These are phyloP conservation scores for Amazona ochrocephala DNA, from an alignment of 2,797 vertebrate species.

Conservation along the genomic window DNA sequence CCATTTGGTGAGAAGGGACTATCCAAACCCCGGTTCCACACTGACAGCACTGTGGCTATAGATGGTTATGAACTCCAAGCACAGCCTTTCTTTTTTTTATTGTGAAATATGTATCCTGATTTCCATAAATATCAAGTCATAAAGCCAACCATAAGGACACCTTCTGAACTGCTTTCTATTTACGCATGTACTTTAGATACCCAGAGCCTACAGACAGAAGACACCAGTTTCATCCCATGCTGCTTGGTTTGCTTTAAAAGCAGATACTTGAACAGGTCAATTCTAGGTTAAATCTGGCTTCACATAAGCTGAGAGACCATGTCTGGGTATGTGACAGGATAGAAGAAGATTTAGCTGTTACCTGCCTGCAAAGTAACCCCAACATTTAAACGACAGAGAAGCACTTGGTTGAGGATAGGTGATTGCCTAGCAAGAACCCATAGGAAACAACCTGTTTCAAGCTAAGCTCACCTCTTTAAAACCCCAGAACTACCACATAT, in stretches of 20 bases:
- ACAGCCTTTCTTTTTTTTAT: neutral
- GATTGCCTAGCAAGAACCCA: neutral
- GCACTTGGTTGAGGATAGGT: neutral
- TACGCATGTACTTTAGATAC: neutral
- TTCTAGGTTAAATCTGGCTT: constrained; percentile 43
- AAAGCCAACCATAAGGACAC: neutral
- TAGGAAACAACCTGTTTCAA: neutral
- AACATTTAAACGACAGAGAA: neutral
- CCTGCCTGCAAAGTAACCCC: neutral
- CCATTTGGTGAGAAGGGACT: neutral
- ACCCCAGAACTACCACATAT: neutral
- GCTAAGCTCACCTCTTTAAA: neutral
- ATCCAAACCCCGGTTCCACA: neutral
- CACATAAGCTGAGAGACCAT: neutral
- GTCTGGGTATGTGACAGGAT: neutral
- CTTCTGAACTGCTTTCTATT: neutral
- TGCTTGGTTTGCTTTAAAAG: neutral
- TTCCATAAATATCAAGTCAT: neutral
- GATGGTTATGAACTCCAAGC: neutral
- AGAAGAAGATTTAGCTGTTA: constrained; percentile 5
- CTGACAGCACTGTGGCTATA: rapidly evolving
- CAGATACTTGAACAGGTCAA: neutral
- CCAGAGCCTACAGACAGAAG: neutral
- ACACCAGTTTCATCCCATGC: neutral
- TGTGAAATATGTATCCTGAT: neutral